Evolutionary conservation across 2,888 invertebrate species (phyloP).

Genomic region (Eupithecia abbreviata): DNA sequence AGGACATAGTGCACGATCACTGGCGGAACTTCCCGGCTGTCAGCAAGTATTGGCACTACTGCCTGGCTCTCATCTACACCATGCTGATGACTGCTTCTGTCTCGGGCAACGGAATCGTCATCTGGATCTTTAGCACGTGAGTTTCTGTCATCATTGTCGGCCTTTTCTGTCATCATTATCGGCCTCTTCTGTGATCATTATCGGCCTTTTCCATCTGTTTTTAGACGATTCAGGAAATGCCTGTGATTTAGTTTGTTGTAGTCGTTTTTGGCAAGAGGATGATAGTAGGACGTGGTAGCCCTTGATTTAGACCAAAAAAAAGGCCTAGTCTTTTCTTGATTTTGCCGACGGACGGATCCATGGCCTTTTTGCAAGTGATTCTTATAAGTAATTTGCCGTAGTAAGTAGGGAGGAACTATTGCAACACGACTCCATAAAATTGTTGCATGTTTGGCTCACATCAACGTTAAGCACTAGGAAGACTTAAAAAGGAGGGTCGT

Average conservation of each 20-base stretch:
- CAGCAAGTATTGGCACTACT: conserved; percentile 86
- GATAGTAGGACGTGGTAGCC: not conserved
- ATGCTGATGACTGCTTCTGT: conserved; percentile 85
- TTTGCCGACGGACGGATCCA: not conserved
- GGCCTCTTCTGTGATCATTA: not conserved
- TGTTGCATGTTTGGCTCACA: conserved; percentile 1
- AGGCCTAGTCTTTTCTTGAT: not conserved
- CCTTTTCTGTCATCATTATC: not conserved
- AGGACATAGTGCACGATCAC: conserved; percentile 87
- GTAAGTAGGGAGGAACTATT: not conserved
- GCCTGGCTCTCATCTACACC: conserved; percentile 86
- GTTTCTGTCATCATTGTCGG: conserved; percentile 51
- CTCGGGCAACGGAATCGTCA: conserved; percentile 88
- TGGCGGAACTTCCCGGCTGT: conserved; percentile 88
- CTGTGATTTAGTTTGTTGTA: not conserved
- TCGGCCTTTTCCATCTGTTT: not conserved
- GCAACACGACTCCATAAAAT: not conserved
- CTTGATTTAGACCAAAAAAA: not conserved
- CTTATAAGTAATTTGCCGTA: too few relatives aligned
- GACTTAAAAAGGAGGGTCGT: not conserved
- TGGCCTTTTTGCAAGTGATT: not conserved
- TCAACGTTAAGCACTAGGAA: not conserved
- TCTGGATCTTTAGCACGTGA: conserved; percentile 90
- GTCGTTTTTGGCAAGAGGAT: not conserved
- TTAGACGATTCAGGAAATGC: not conserved